phyloP scores from a whole-genome alignment of 2,888 invertebrate species.

The Buathra laborator region DNA sequence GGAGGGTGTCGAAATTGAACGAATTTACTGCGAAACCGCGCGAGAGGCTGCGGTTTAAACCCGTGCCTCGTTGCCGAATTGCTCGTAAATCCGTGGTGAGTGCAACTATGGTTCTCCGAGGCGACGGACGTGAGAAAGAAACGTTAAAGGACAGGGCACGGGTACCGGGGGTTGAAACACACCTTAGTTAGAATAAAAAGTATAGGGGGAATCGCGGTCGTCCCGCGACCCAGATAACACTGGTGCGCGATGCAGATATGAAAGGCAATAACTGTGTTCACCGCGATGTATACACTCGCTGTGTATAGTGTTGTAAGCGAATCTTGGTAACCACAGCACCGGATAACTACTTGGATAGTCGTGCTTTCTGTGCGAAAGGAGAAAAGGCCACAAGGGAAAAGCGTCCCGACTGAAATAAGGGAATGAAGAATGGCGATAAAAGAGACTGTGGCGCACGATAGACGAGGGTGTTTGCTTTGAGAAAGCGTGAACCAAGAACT shows the following conservation, averaged over 20 bases:
- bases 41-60: slow-evolving; percentile 35
- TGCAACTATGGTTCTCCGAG: slow-evolving; percentile 35
- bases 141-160: slow-evolving; percentile 11
- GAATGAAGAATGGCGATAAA: slow-evolving; percentile 29
- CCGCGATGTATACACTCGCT: background rate
- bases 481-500: slow-evolving; percentile 23
- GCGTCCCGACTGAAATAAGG: slow-evolving; percentile 39
- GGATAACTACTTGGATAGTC: slow-evolving; percentile 48
- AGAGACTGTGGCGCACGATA: slow-evolving; percentile 2
- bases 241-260: slow-evolving; percentile 58
- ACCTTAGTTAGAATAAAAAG: slow-evolving; percentile 40
- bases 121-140: slow-evolving; percentile 47
- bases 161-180: slow-evolving; percentile 16
- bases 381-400: slow-evolving; percentile 28
- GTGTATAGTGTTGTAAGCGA: background rate
- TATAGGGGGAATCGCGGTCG: slow-evolving; percentile 42
- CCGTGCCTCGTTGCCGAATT: slow-evolving; percentile 56
- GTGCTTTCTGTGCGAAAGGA: slow-evolving; percentile 28
- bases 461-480: slow-evolving; percentile 16
- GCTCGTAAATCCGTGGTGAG: slow-evolving; percentile 58
- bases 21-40: slow-evolving; percentile 60
- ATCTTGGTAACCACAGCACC: slow-evolving; percentile 30
- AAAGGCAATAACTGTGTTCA: slow-evolving; percentile 41
- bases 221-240: slow-evolving; percentile 54
- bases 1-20: slow-evolving; percentile 61